phyloP scores from a whole-genome alignment of 2,797 vertebrate genomes.

The Silurus aristotelis region DNA sequence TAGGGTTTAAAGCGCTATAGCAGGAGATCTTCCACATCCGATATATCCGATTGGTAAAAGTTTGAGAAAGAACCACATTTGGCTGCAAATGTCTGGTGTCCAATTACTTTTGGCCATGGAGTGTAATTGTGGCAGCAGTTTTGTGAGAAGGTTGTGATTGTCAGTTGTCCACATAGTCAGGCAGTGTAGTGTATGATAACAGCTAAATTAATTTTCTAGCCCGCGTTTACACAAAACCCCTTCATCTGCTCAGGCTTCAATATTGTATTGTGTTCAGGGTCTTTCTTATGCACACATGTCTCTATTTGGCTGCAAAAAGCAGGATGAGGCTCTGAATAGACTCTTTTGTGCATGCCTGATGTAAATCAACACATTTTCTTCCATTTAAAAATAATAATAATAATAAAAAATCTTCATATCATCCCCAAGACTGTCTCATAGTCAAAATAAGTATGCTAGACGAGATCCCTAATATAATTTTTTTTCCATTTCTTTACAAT shows the following conservation, averaged over 20 bases:
- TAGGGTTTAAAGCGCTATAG: too few relatives aligned
- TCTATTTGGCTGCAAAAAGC: neutral
- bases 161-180: neutral
- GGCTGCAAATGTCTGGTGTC: too few relatives aligned
- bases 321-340: slow-evolving; percentile 12
- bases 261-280: neutral
- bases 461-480: neutral
- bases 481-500: neutral
- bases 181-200: neutral
- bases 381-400: too few relatives aligned
- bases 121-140: neutral
- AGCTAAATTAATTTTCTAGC: neutral
- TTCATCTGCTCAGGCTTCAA: neutral
- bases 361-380: neutral
- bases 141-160: neutral
- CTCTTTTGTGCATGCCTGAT: neutral
- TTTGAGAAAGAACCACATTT: too few relatives aligned
- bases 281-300: neutral
- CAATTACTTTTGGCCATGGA: too few relatives aligned
- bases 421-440: neutral
- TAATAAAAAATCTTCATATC: neutral
- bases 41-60: too few relatives aligned
- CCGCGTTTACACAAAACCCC: neutral
- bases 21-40: too few relatives aligned
- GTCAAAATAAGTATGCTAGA: neutral